Conservation (phyloP, 2,797 vertebrate species). For the Liasis olivaceus region DNA sequence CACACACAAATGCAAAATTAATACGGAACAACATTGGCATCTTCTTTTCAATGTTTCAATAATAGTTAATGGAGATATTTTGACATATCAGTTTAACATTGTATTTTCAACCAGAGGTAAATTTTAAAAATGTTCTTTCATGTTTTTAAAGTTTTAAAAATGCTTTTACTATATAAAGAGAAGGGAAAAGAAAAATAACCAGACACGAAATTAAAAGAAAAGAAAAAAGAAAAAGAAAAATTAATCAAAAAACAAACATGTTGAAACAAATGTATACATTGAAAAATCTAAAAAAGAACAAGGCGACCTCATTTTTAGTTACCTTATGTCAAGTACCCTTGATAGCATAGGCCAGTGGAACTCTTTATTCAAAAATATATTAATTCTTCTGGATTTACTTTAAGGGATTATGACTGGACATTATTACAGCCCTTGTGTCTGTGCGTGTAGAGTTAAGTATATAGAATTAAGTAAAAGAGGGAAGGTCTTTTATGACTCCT, state of each 20-base stretch:
- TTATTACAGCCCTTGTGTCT: neutral
- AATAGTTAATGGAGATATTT: neutral
- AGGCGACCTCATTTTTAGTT: neutral
- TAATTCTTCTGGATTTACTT: neutral
- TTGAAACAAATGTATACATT: neutral
- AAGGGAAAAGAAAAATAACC: neutral
- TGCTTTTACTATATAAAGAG: neutral
- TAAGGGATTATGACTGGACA: neutral
- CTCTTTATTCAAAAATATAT: neutral
- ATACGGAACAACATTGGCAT: neutral
- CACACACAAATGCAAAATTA: neutral
- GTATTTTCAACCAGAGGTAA: neutral
- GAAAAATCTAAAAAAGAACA: neutral
- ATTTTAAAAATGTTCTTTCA: neutral
- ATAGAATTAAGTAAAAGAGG: neutral
- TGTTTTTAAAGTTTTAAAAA: neutral
- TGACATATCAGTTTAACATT: too few relatives aligned
- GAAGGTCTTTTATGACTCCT: constrained; percentile 5
- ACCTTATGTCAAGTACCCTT: neutral
- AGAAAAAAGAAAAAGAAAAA: neutral
- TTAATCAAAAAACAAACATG: neutral
- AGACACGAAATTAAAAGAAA: neutral
- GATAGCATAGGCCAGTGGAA: neutral
- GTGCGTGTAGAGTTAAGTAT: neutral
- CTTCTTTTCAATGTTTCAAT: neutral